Conservation (phyloP, 2,797 vertebrate species). For the Darevskia nairensis region DNA sequence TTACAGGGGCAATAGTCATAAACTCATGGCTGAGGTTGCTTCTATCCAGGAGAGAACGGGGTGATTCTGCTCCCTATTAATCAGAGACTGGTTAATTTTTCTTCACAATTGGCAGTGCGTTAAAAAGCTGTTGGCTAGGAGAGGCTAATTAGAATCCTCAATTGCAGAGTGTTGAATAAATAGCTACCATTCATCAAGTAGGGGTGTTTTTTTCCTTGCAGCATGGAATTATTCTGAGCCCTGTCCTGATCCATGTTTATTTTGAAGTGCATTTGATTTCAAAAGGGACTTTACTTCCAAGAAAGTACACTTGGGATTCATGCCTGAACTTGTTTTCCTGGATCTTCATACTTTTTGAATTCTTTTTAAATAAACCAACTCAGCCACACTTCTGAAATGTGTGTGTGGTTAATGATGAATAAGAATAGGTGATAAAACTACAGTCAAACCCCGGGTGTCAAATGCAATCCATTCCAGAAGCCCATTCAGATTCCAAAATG, state of each 20-base stretch:
- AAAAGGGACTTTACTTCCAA: not conserved
- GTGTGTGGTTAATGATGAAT: not conserved
- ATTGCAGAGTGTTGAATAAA: not conserved
- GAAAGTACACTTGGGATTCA: not conserved
- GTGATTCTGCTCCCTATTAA: conserved; percentile 8
- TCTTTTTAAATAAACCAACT: not conserved
- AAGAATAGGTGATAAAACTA: not conserved
- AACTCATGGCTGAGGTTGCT: not conserved
- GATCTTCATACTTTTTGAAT: not conserved
- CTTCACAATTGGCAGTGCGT: not conserved
- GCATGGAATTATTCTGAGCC: not conserved
- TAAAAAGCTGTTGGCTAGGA: conserved; percentile 9
- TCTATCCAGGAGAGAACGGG: not conserved
- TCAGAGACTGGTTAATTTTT: conserved; percentile 6
- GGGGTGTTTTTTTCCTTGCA: not conserved
- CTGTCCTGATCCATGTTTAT: not conserved
- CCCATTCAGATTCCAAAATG: too few species aligned
- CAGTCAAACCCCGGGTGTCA: too few species aligned
- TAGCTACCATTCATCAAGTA: not conserved
- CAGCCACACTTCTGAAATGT: not conserved
- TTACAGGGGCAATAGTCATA: not conserved
- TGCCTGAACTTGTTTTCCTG: not conserved
- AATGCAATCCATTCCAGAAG: too few species aligned
- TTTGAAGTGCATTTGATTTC: not conserved
- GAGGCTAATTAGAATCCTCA: not conserved